A percentile compares a stretch with the other conserved stretches of the same genome.
phyloP scores from a whole-genome alignment of 2,888 invertebrate genomes.

The Sesamia inferens region DNA sequence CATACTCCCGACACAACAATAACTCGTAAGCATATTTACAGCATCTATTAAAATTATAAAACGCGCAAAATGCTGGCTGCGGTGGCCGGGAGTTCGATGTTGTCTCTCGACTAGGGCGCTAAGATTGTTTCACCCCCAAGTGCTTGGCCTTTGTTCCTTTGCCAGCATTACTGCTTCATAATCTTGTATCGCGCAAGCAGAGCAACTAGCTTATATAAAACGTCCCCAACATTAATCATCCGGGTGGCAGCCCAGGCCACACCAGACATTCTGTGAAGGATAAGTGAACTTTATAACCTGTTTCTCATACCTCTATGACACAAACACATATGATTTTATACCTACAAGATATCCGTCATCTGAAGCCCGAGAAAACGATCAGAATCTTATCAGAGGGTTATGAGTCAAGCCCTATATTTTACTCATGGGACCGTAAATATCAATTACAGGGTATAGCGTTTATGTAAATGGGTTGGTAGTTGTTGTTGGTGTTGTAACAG shows the following conservation, averaged over 20 bases:
- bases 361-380: conserved; percentile 14
- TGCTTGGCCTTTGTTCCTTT: too few species aligned
- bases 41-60: too few species aligned
- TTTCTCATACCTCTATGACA: background rate
- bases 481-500: too few species aligned
- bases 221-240: background rate
- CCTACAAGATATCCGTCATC: conserved; percentile 1
- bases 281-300: background rate
- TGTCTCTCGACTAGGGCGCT: too few species aligned
- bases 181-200: background rate
- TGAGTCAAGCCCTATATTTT: conserved; percentile 47
- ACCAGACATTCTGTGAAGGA: background rate
- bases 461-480: conserved; percentile 4
- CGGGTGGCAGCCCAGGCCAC: background rate
- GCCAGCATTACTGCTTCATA: too few species aligned
- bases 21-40: too few species aligned
- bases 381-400: conserved; percentile 27
- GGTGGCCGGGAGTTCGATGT: too few species aligned
- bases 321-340: conserved; percentile 1
- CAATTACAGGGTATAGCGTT: conserved; percentile 27
- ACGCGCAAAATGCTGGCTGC: too few species aligned
- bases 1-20: too few species aligned
- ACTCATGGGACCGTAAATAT: conserved; percentile 28
- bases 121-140: too few species aligned
- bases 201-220: background rate